Evolutionary conservation across 1,140 invertebrate genomes (phyloP).

Genomic region (Zeugodacus cucurbitae): DNA sequence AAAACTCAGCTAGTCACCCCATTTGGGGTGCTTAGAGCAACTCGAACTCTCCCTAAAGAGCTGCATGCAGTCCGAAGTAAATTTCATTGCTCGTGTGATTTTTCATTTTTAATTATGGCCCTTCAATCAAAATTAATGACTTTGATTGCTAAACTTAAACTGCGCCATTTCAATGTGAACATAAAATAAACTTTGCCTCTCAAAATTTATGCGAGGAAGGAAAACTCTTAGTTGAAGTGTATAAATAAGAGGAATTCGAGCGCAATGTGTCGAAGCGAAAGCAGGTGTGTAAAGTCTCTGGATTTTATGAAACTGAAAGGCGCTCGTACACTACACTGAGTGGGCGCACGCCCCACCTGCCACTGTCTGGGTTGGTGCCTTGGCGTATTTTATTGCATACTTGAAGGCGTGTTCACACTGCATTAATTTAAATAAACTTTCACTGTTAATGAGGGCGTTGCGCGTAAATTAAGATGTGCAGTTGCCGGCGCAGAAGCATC

Average conservation of each 20-base stretch:
- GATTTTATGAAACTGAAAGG: background rate
- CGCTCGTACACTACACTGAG: background rate
- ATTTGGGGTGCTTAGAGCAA: too few species aligned
- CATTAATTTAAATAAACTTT: constrained; percentile 32
- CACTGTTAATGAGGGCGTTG: constrained; percentile 1
- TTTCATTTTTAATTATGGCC: background rate
- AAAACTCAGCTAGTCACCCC: too few species aligned
- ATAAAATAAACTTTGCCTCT: constrained; percentile 9
- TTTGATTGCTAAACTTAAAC: constrained; percentile 7
- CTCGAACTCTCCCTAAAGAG: too few species aligned
- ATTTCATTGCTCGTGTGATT: background rate
- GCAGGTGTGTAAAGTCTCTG: background rate
- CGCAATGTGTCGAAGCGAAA: background rate
- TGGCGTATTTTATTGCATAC: background rate
- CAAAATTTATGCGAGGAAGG: background rate
- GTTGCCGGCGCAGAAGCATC: background rate
- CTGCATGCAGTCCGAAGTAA: background rate
- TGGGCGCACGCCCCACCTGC: background rate
- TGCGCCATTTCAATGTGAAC: background rate
- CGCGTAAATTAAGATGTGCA: constrained; percentile 15
- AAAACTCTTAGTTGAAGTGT: background rate
- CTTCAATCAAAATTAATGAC: background rate
- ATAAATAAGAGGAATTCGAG: background rate
- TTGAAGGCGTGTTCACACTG: constrained; percentile 21
- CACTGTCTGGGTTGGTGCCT: background rate